These are phyloP conservation scores for Lamprologus tigripictilis DNA, from an alignment of 2,113 vertebrate genomes.

Conservation along the genomic window DNA sequence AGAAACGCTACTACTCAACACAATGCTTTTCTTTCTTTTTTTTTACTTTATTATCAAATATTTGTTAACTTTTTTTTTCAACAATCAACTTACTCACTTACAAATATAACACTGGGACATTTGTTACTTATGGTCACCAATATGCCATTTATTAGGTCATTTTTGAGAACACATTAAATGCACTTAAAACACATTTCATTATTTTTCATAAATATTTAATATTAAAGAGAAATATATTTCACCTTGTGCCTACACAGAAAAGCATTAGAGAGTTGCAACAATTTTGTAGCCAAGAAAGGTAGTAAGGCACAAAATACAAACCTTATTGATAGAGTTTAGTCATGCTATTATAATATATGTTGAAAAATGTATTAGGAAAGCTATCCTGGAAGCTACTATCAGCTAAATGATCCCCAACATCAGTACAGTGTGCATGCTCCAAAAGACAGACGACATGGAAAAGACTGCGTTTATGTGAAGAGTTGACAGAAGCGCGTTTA, in stretches of 20 bases:
- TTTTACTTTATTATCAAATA: not conserved
- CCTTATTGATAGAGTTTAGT: slow-evolving; percentile 67
- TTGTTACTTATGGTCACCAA: slow-evolving; percentile 68
- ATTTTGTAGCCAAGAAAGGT: slow-evolving; percentile 74
- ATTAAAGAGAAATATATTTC: slow-evolving; percentile 71
- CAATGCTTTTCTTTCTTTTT: not conserved
- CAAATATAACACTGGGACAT: slow-evolving; percentile 18
- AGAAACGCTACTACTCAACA: not conserved
- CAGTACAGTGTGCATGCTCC: slow-evolving; percentile 64
- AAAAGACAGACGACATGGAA: slow-evolving; percentile 44
- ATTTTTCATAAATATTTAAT: slow-evolving; percentile 75
- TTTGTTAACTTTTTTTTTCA: not conserved
- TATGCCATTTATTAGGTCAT: slow-evolving; percentile 77
- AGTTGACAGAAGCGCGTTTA: not conserved
- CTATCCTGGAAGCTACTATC: slow-evolving; percentile 67
- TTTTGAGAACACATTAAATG: slow-evolving; percentile 74
- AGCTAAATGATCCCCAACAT: slow-evolving; percentile 66
- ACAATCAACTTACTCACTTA: not conserved
- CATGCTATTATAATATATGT: slow-evolving; percentile 76
- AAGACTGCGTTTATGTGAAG: slow-evolving; percentile 5
- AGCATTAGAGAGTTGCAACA: slow-evolving; percentile 56
- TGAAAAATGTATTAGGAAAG: slow-evolving; percentile 69
- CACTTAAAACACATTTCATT: slow-evolving; percentile 74
- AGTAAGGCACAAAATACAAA: slow-evolving; percentile 84
- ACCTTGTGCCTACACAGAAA: slow-evolving; percentile 67